Evolutionary conservation across 2,113 vertebrate species (phyloP), one percentile per base, ranked within the genome.

Genomic region (Sander lucioperca): DNA sequence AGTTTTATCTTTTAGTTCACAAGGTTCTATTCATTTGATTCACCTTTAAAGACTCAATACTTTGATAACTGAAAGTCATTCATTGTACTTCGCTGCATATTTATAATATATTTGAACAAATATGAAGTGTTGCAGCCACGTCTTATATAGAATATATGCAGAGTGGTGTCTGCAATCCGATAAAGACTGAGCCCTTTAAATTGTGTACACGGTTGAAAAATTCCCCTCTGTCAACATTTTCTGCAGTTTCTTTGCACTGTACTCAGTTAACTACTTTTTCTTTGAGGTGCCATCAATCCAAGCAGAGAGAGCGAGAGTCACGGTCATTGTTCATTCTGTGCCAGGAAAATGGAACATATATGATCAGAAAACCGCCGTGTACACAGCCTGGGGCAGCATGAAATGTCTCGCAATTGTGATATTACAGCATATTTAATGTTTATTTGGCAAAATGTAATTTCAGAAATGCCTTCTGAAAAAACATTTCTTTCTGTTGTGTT

Each of bases 231-330:
- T 56, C 19, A 51, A 53, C 3, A 6, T 72, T 79, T 77, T 66
- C 16, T 51, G 72, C 54, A n/a, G 10, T 57, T 43, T 51, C 64
- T 39, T 48, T 59, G 19, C 23, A 61, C 48, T 25, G 57, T 19
- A 25, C 48, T 58, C 53, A 21, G 14, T 53, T 66, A 30, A 54
- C 27, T 19, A n/a, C 65, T 68, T 83, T 53, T 69, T 56, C 66
- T 78, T 79, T 67, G 61, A 82, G 50, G 61, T 65, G 51, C 36
- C 66, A 77, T 73, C 57, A 66, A 45, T 79, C 25, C 53, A 73
- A 27, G 43, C 61, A 6, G 3, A 58, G 43, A 64, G 61, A 39
- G 4, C 53, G 43, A 64, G 59, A 9, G 4, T 33, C 11, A 3
- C 16, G 19, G 43, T 74, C 61, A 39, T 79, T 74, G 19, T 16